These are phyloP conservation scores for Ceratina japonica DNA, from an alignment of 1,140 invertebrate genomes.

Conservation along the genomic window DNA sequence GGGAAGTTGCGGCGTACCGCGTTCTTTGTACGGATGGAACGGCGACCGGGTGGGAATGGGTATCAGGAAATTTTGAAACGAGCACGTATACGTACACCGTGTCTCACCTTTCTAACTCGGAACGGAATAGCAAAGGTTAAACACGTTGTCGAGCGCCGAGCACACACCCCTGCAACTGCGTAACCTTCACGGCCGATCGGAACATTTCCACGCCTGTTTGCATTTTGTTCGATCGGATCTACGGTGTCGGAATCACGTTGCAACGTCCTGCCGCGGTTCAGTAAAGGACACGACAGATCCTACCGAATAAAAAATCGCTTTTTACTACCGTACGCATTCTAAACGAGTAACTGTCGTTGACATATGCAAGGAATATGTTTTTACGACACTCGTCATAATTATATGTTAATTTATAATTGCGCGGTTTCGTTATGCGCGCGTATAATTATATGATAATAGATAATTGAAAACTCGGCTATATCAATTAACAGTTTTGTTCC, in stretches of 20 bases:
- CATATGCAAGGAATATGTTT: too few relatives aligned
- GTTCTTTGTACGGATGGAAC: not conserved
- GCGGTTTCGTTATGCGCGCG: too few relatives aligned
- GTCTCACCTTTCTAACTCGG: slow-evolving; percentile 52
- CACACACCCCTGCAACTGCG: slow-evolving; percentile 50
- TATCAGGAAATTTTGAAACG: slow-evolving; percentile 40
- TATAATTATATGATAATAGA: too few relatives aligned
- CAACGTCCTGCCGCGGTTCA: not conserved
- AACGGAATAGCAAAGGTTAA: slow-evolving; percentile 55
- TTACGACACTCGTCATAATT: too few relatives aligned
- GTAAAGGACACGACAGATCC: too few relatives aligned
- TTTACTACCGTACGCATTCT: too few relatives aligned
- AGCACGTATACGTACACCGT: not conserved
- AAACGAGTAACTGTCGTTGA: too few relatives aligned
- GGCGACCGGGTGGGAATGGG: not conserved
- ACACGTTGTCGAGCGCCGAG: slow-evolving; percentile 26
- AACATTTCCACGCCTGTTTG: slow-evolving; percentile 17
- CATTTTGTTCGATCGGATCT: not conserved
- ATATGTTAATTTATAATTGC: too few relatives aligned
- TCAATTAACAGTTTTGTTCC: not conserved
- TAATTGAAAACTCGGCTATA: too few relatives aligned
- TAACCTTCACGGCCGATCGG: slow-evolving; percentile 56
- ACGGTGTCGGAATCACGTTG: not conserved
- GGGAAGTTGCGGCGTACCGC: slow-evolving; percentile 1
- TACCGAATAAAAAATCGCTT: too few relatives aligned